Conservation (phyloP, 37 sponge, comb jelly and placozoan genomes). For the Spongilla lacustris region DNA sequence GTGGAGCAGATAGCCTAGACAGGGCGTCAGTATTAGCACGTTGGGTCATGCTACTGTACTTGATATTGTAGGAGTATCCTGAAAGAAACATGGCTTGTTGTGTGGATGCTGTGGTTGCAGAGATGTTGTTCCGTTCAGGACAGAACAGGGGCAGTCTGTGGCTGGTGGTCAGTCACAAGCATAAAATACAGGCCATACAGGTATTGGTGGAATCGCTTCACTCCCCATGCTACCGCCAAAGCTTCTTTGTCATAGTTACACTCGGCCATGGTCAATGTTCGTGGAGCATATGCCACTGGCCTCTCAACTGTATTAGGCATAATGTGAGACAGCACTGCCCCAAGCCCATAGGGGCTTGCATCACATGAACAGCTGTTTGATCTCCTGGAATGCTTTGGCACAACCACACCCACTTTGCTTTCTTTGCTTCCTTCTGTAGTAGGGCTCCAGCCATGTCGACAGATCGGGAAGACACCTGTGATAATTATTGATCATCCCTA, state of each 20-base stretch:
- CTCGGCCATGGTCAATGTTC: background rate
- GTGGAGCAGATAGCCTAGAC: background rate
- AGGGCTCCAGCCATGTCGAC: too few species aligned
- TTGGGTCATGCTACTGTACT: background rate
- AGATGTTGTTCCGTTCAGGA: background rate
- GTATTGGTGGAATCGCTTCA: background rate
- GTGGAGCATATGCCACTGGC: background rate
- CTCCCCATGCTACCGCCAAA: background rate
- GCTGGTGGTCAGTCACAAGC: background rate
- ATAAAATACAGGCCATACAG: background rate
- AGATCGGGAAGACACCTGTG: too few species aligned
- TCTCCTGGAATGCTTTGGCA: background rate
- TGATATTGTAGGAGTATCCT: background rate
- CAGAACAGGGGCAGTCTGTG: background rate
- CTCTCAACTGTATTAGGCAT: background rate
- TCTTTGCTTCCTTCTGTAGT: too few species aligned
- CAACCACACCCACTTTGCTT: too few species aligned
- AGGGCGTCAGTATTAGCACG: background rate
- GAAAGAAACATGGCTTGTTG: background rate
- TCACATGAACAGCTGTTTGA: background rate
- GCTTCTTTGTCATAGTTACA: background rate
- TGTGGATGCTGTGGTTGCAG: background rate
- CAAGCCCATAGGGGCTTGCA: background rate
- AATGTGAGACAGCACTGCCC: background rate
- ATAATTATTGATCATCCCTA: too few species aligned